Base-by-base conservation (phyloP, 2,113 vertebrate genomes). In the Tachycineta bicolor region DNA sequence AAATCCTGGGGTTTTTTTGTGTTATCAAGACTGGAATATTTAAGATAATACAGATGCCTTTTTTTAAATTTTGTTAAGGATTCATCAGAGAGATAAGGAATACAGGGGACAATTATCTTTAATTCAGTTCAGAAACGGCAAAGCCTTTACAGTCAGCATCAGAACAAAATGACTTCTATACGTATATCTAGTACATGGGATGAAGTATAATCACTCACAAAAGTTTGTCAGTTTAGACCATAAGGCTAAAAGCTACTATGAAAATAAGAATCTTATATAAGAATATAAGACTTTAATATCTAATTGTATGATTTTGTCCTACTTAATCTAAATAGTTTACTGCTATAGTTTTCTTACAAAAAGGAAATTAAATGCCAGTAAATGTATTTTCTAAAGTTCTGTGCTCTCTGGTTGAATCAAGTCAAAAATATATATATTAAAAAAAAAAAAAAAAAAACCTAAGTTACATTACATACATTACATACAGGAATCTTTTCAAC, bases 1-100 rank as follows among this genome's bases (percentile, higher is more conserved):
- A 63, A 85, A 11, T 63, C 34, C 33, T 7, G 3, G 0, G 2
- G 0, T 1, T 10, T 71, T 89, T 63, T 82, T 8, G 3, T 77
- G 14, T 89, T 59, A n/a, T 8, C 10, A 69, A 62, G 31, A 41
- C 17, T 56, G n/a, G 69, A 94, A 83, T 6, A 60, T 64, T 52
- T 29, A 44, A n/a, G 12, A 62, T 79, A 46, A 46, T 5, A 20
- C 11, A 79, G 31, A 14, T 62, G 16, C 9, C 5, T 58, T 71
- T 59, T 47, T 14, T 0, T 10, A 69, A 21, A 4, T 2, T 16
- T 70, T 50, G 58, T 84, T 34, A 49, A 58, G 25, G 19, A 29
- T 70, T 87, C 56, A 28, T 77, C 33, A 53, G 22, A 13, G 41
- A 53, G 22, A 17, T 64, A 28, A 50, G 37, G 22, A 24, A 29